Evolutionary conservation across 2,888 invertebrate genomes (phyloP), one percentile per base, ranked within the genome.

Genomic region (Eristalinus sepulchralis): DNA sequence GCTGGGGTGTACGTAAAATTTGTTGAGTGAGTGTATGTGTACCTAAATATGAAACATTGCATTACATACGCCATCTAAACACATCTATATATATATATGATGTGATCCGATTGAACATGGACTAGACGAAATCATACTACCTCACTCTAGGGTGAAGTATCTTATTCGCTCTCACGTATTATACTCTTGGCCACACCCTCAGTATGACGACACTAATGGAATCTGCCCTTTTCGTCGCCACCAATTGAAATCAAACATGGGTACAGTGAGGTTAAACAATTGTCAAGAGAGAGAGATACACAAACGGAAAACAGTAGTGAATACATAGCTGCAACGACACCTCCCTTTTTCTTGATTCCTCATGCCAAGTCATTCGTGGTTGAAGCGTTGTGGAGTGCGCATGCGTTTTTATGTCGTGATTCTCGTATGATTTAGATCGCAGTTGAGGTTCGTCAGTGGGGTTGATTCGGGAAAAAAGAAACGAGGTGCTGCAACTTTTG

Each of bases 31-130:
- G 27, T 27, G 27, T 27, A 27, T 27, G 27, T 27, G 2, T 27
- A 27, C 2, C 27, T 27, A 78, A 83, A 86, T 78, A 86, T 83
- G 75, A 86, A 83, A 71, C 78, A 86, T 82, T 82, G 77, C 82
- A 67, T 71, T 81, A 81, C 47, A 80, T 60, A n/a, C 62, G 11
- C 20, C 3, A 75, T 66, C 34, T 68, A 47, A 47, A 17, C 6
- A 5, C 17, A 47, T 47, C n/a, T 47, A n/a, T 47, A 47, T 47
- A 17, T 6, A 6, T 4, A n/a, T 47, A n/a, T 6, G 17, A 47
- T 17, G 17, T 17, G n/a, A n/a, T n/a, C n/a, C n/a, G 3, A 47
- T n/a, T n/a, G 47, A 47, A 47, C 27, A 27, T 17, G 6, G 47
- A 47, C 47, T 47, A 47, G 47, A 47, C 47, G n/a, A 47, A 47